Evolutionary conservation across 2,888 invertebrate species (phyloP), one percentile per base, ranked within the genome.

Genomic region (Agriopis leucophaearia): DNA sequence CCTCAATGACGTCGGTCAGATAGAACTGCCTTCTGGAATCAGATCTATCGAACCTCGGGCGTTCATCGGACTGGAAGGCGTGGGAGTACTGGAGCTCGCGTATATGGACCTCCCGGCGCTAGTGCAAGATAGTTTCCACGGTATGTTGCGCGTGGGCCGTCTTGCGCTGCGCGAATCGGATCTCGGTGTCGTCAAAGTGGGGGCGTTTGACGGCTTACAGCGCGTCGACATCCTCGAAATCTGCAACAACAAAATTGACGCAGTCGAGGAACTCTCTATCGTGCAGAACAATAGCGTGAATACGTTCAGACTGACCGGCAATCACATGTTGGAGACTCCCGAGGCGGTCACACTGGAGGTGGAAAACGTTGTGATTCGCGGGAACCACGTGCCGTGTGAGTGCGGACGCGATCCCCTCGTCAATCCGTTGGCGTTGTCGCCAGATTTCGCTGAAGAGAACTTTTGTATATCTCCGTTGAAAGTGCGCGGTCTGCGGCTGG

Each of bases 301-400:
- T 66, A 94, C 95, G 56, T 92, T 98, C 48, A 96, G 96, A 81
- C 94, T 98, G 74, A 96, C 97, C 70, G 97, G 97, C 36, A 98
- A 98, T 83, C 98, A 98, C 82, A 96, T 97, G 81, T 88, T 98
- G 69, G 97, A 97, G 80, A 96, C 96, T 0, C 97, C 97, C 64
- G 96, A 96, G 74, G 94, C 95, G 45, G 95, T 97, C 62, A 93
- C 95, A n/a, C 91, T 96, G 55, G 95, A 96, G 74, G 97, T 97
- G 59, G 96, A 96, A 71, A 95, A 95, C 76, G 89, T 97, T 70
- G 95, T 96, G 80, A 96, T 97, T 79, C 93, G 95, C 66, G 95
- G 96, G 57, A 98, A 98, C 88, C 97, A 97, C 83, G 96, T 98
- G 84, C 97, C 97, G 2, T 98, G 98, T 87, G 97, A 97, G 88